phyloP scores from a whole-genome alignment of 2,888 invertebrate species.

The Zootermopsis nevadensis region DNA sequence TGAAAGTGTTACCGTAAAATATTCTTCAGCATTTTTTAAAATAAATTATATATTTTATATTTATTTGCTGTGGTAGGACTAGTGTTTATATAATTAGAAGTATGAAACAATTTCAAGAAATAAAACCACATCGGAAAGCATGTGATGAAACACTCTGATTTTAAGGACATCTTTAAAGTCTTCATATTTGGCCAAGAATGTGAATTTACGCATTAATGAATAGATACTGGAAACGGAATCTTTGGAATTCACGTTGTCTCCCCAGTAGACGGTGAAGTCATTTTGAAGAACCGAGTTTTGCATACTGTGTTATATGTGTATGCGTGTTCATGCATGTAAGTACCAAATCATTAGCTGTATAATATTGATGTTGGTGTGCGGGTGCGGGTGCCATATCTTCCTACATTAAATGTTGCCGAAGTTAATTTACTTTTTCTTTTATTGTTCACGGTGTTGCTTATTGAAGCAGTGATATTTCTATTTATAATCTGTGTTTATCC shows the following conservation, averaged over 20 bases:
- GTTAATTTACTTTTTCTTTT: background rate
- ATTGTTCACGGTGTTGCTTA: background rate
- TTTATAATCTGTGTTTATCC: background rate
- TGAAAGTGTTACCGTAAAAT: constrained; percentile 36
- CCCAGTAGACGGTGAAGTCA: background rate
- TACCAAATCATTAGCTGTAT: background rate
- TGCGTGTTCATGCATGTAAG: background rate
- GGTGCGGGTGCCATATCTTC: constrained; percentile 5
- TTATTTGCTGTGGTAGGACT: constrained; percentile 33
- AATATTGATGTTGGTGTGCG: background rate
- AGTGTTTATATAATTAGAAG: constrained; percentile 17
- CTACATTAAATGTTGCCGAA: background rate
- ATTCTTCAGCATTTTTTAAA: constrained; percentile 31
- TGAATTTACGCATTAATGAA: background rate
- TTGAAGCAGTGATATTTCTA: background rate
- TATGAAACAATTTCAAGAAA: constrained; percentile 3
- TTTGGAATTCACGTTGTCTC: background rate
- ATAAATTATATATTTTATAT: constrained; percentile 33
- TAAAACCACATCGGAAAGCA: background rate
- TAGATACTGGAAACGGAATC: background rate
- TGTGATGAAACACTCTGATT: background rate
- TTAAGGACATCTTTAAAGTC: background rate
- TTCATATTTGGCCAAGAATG: background rate
- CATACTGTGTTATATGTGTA: background rate
- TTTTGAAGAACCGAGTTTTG: background rate